Evolutionary conservation across 2,888 invertebrate genomes (phyloP).

Genomic region (Malthinus seriepunctatus): DNA sequence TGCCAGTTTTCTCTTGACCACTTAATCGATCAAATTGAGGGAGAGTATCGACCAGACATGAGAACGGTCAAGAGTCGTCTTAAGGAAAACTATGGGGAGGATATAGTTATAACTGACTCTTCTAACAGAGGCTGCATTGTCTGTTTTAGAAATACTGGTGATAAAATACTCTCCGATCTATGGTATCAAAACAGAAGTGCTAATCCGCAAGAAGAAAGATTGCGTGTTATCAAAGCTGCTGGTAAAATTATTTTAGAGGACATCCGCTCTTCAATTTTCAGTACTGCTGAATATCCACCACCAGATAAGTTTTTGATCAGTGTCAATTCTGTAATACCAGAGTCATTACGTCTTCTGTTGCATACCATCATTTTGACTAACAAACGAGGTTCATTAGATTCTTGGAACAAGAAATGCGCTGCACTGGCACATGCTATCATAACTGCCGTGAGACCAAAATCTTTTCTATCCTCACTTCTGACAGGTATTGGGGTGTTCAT

Average conservation of each 20-base stretch:
- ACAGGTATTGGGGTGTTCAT: not conserved
- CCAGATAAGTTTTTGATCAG: not conserved
- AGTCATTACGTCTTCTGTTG: not conserved
- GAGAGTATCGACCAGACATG: not conserved
- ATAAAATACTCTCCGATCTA: constrained; percentile 1
- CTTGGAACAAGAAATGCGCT: not conserved
- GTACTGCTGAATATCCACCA: not conserved
- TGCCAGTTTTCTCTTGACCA: constrained; percentile 20
- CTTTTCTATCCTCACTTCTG: not conserved
- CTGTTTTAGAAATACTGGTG: not conserved
- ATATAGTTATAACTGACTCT: not conserved
- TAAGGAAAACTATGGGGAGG: not conserved
- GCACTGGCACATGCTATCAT: constrained; percentile 1
- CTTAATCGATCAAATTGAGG: constrained; percentile 13
- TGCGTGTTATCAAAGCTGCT: constrained; percentile 3
- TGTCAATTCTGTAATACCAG: not conserved
- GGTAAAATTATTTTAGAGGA: not conserved
- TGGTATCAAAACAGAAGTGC: not conserved
- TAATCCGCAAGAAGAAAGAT: not conserved
- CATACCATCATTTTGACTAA: not conserved
- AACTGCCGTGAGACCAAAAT: not conserved
- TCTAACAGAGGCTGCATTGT: not conserved
- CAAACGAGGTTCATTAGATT: not conserved
- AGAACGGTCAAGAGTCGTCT: constrained; percentile 1
- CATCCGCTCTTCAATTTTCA: not conserved